phyloP scores from a whole-genome alignment of 1,140 invertebrate genomes.

The Bombus ignitus region DNA sequence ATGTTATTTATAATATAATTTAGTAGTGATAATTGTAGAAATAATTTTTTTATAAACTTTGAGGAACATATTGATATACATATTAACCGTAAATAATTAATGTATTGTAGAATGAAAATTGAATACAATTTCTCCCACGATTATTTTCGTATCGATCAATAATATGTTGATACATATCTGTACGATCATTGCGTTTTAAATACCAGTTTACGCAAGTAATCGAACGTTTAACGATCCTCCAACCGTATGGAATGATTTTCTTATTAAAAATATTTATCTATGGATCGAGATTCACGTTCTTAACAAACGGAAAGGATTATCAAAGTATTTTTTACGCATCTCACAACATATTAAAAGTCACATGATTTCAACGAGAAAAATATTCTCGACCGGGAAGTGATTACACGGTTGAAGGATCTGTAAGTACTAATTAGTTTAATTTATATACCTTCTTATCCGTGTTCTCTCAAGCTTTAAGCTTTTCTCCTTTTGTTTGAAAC shows the following conservation, averaged over 20 bases:
- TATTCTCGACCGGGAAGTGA: neutral
- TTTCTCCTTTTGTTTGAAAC: neutral
- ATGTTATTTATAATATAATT: neutral
- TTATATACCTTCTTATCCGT: conserved; percentile 4
- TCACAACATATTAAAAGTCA: neutral
- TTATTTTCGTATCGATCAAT: conserved; percentile 18
- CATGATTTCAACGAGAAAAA: neutral
- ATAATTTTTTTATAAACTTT: neutral
- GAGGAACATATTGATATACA: neutral
- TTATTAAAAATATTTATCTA: neutral
- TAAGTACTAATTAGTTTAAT: conserved; percentile 11
- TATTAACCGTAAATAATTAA: neutral
- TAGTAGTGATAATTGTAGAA: neutral
- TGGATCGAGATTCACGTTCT: too few species aligned
- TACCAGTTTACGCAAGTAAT: neutral
- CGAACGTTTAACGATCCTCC: neutral
- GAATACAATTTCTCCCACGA: neutral
- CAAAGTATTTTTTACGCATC: neutral
- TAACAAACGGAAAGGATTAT: neutral
- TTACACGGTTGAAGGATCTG: conserved; percentile 20
- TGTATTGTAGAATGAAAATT: neutral
- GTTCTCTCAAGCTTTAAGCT: neutral
- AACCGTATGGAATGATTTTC: neutral
- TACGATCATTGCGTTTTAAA: too few species aligned
- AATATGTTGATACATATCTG: neutral